These are phyloP conservation scores for Pogonocichla stellata DNA, from an alignment of 2,113 vertebrate species.

Conservation along the genomic window DNA sequence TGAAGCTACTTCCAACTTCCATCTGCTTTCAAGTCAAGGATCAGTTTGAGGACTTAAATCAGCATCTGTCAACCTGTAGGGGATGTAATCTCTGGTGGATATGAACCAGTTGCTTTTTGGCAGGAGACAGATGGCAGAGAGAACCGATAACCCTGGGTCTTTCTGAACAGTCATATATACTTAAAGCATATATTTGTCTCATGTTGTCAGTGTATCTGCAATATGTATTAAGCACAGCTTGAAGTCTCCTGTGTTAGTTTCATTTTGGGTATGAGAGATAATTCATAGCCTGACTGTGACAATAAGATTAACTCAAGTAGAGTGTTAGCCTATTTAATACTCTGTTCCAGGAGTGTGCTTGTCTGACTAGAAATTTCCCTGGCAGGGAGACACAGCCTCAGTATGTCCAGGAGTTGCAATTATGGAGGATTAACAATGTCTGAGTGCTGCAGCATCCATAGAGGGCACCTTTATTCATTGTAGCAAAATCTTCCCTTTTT, in stretches of 20 bases:
- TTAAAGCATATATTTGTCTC: not conserved
- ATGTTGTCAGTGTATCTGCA: not conserved
- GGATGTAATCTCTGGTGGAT: not conserved
- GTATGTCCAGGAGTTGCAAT: not conserved
- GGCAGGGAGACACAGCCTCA: not conserved
- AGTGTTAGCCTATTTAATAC: not conserved
- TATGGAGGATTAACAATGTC: not conserved
- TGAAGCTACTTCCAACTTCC: not conserved
- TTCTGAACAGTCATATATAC: not conserved
- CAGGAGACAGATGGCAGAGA: conserved; percentile 34
- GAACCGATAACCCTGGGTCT: not conserved
- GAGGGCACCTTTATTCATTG: not conserved
- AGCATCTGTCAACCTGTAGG: conserved; percentile 6
- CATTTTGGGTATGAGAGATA: not conserved
- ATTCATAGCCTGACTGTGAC: not conserved
- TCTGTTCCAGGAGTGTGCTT: not conserved
- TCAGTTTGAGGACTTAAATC: conserved; percentile 15
- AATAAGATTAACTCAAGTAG: not conserved
- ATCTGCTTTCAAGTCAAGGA: conserved; percentile 8
- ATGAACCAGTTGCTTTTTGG: conserved; percentile 3
- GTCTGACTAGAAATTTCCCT: not conserved
- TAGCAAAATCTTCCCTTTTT: not conserved
- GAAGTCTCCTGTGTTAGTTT: not conserved
- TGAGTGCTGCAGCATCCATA: not conserved
- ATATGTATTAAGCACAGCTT: not conserved